Conservation (phyloP, 53 echinoderm and acorn worm species). For the Echinarachnius parma region DNA sequence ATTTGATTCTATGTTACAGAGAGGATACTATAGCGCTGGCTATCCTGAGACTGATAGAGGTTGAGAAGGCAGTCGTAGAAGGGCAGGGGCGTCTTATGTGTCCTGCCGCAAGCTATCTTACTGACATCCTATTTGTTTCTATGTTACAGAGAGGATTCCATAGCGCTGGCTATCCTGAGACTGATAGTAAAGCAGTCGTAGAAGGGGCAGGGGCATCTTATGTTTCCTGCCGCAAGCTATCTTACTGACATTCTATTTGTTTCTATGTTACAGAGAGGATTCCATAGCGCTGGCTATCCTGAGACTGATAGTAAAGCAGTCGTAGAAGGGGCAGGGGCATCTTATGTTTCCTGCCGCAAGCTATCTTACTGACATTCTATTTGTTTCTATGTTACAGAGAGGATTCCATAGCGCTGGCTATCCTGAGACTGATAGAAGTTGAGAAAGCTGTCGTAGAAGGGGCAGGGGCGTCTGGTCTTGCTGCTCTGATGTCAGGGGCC, state of each 20-base stretch:
- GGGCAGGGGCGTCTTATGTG: no score
- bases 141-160: conserved; percentile 75
- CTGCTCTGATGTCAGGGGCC: conserved; percentile 49
- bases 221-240: no score
- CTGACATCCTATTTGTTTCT: no score
- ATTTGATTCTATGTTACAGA: no score
- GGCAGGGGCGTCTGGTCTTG: conserved; percentile 67
- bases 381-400: conserved; percentile 65
- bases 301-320: no score
- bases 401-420: conserved; percentile 80
- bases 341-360: neutral
- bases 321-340: no score
- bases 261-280: no score
- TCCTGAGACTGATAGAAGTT: conserved; percentile 80
- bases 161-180: conserved; percentile 87
- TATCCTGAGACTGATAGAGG: conserved; percentile 84
- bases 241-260: no score
- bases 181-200: conserved; percentile 91
- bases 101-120: no score
- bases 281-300: no score
- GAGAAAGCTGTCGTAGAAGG: conserved; percentile 94
- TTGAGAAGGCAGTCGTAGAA: conserved; percentile 97
- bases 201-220: conserved; percentile 98
- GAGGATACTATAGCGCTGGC: conserved; percentile 91
- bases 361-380: neutral